Conservation (phyloP, 2,797 vertebrate genomes). For the Mycteria americana region DNA sequence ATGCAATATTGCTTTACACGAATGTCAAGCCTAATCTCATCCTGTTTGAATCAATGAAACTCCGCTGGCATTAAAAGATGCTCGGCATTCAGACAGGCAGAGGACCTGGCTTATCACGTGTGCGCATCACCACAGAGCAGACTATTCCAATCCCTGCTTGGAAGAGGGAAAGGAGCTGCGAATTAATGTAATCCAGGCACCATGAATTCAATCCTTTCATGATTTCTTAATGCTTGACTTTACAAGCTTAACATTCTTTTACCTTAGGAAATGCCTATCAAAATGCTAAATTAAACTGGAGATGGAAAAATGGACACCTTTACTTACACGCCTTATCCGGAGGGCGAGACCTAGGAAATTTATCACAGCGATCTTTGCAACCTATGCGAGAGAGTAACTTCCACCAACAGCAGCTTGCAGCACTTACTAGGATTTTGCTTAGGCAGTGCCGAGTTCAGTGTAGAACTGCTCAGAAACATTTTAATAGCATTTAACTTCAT, state of each 20-base stretch:
- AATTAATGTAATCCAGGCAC: not conserved
- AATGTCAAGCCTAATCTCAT: not conserved
- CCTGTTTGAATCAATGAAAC: not conserved
- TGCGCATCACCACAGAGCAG: not conserved
- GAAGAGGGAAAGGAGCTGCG: not conserved
- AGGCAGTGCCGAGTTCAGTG: not conserved
- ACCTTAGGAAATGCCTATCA: not conserved
- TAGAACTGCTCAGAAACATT: not conserved
- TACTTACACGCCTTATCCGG: not conserved
- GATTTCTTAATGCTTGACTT: not conserved
- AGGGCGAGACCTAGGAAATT: not conserved
- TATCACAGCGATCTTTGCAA: not conserved
- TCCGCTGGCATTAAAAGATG: not conserved
- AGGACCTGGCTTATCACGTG: not conserved
- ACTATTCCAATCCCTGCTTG: not conserved
- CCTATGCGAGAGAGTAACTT: not conserved
- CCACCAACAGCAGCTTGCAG: not conserved
- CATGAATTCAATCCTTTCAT: not conserved
- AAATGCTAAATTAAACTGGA: not conserved
- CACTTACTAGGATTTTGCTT: conserved; percentile 1
- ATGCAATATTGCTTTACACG: not conserved
- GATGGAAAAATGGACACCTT: not conserved
- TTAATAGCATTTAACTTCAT: not conserved
- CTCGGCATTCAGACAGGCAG: not conserved
- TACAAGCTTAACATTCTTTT: not conserved